These are phyloP conservation scores for Cistogaster globosa DNA, from an alignment of 2,888 invertebrate species.

Conservation along the genomic window DNA sequence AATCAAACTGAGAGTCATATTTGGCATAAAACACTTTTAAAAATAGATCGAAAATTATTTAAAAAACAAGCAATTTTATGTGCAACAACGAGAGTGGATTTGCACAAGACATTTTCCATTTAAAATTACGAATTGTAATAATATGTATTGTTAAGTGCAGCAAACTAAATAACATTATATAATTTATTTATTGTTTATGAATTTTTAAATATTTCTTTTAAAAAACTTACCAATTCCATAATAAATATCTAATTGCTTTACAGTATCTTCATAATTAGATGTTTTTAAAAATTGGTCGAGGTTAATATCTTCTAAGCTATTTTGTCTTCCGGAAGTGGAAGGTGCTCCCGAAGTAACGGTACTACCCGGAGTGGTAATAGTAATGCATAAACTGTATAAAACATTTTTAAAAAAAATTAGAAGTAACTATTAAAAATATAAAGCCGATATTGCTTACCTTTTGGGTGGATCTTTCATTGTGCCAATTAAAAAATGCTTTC, in stretches of 20 bases:
- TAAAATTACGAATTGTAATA: neutral
- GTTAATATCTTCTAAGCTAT: conserved; percentile 90
- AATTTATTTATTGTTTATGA: conserved; percentile 17
- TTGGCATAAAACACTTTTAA: too few relatives aligned
- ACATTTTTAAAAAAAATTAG: neutral
- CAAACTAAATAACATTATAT: conserved; percentile 48
- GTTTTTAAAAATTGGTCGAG: conserved; percentile 91
- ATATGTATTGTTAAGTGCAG: neutral
- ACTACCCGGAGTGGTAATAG: conserved; percentile 66
- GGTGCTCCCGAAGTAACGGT: conserved; percentile 74
- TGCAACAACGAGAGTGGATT: too few relatives aligned
- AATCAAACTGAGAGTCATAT: too few relatives aligned
- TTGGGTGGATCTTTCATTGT: conserved; percentile 79
- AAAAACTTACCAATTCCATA: conserved; percentile 92
- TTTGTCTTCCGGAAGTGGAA: conserved; percentile 83
- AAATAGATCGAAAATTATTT: too few relatives aligned
- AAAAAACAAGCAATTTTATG: too few relatives aligned
- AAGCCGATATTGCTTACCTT: conserved; percentile 72
- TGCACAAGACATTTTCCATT: neutral
- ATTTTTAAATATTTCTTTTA: conserved; percentile 1
- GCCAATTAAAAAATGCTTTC: neutral
- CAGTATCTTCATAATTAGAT: conserved; percentile 94
- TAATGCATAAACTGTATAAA: conserved; percentile 75
- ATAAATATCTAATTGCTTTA: conserved; percentile 94
- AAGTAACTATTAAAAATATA: neutral